Evolutionary conservation across 2,113 vertebrate species (phyloP).

Genomic region (Plestiodon gilberti): DNA sequence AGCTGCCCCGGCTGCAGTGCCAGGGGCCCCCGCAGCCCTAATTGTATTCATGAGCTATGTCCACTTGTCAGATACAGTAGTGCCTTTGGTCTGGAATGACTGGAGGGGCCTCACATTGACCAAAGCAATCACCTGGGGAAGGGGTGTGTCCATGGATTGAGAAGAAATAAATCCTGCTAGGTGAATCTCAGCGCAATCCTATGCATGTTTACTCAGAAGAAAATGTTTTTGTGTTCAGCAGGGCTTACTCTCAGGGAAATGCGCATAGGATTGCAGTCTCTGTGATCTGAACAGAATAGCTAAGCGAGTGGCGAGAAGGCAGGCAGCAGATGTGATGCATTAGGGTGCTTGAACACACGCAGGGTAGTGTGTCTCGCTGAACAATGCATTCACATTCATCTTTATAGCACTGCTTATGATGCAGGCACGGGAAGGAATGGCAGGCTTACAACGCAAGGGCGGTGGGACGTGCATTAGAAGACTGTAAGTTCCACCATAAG

Average conservation of each 20-base stretch:
- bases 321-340: constrained; percentile 12
- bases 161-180: background rate
- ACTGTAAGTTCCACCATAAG: background rate
- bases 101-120: background rate
- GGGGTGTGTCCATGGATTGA: background rate
- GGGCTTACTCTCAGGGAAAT: too few relatives aligned
- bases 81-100: too few relatives aligned
- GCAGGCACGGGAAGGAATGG: background rate
- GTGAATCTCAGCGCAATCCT: too few relatives aligned
- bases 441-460: background rate
- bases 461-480: background rate
- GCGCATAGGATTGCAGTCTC: too few relatives aligned
- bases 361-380: background rate
- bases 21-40: too few relatives aligned
- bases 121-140: background rate
- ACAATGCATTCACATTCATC: background rate
- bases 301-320: background rate
- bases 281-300: background rate
- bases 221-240: too few relatives aligned
- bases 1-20: too few relatives aligned
- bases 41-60: too few relatives aligned
- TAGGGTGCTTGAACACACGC: constrained; percentile 3
- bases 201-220: too few relatives aligned
- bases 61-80: too few relatives aligned
- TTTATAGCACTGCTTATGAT: background rate